A percentile compares a stretch with the other conserved stretches of the same genome.
phyloP scores from a whole-genome alignment of 2,797 vertebrate species.

The Acanthurus leucopareius region DNA sequence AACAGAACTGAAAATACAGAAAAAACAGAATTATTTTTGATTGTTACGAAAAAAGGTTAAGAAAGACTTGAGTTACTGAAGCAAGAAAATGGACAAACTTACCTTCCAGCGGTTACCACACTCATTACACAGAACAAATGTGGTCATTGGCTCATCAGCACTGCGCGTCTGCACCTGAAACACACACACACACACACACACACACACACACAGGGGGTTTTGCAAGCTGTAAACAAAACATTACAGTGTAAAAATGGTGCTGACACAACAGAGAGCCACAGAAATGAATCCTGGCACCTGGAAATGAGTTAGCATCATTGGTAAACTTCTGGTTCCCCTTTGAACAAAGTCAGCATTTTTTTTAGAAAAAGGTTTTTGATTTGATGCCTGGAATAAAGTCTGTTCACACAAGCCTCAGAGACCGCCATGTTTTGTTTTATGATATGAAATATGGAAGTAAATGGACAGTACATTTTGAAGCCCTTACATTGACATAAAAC shows the following conservation, averaged over 20 bases:
- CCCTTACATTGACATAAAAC: too few relatives aligned
- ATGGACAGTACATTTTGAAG: too few relatives aligned
- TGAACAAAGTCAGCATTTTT: too few relatives aligned
- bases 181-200: slow-evolving; percentile 51
- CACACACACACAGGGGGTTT: slow-evolving; percentile 40
- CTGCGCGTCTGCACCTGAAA: slow-evolving; percentile 96
- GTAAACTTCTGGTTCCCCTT: too few relatives aligned
- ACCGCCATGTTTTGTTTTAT: too few relatives aligned
- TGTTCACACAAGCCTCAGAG: too few relatives aligned
- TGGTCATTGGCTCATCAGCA: slow-evolving; percentile 99
- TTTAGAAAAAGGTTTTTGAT: too few relatives aligned
- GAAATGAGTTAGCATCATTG: too few relatives aligned
- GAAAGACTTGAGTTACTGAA: background rate
- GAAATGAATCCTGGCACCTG: too few relatives aligned
- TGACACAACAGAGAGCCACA: too few relatives aligned
- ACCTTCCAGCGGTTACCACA: slow-evolving; percentile 99
- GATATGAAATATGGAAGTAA: too few relatives aligned
- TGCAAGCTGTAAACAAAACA: background rate
- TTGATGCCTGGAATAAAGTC: too few relatives aligned
- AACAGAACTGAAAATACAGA: slow-evolving; percentile 85
- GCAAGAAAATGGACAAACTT: slow-evolving; percentile 35
- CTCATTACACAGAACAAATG: slow-evolving; percentile 97
- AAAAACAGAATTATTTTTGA: background rate
- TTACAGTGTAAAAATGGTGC: background rate
- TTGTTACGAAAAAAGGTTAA: background rate